phyloP scores from a whole-genome alignment of 2,113 vertebrate genomes.

The Xyrauchen texanus region DNA sequence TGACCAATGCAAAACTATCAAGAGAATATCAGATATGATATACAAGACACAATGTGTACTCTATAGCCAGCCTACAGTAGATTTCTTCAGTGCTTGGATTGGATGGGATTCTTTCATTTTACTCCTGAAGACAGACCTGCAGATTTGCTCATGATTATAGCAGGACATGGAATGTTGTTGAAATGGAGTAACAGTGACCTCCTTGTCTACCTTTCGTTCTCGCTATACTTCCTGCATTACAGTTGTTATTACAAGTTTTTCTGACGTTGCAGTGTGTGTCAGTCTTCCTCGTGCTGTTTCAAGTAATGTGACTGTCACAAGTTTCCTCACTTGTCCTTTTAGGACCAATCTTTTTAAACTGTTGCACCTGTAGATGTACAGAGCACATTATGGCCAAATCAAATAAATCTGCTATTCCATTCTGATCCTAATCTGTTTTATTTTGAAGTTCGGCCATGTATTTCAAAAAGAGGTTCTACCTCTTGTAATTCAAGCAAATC shows the following conservation, averaged over 20 bases:
- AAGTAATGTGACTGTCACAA: too few species aligned
- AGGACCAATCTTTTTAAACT: too few species aligned
- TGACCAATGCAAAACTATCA: not conserved
- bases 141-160: conserved; percentile 3
- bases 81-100: conserved; percentile 3
- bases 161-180: conserved; percentile 10
- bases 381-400: too few species aligned
- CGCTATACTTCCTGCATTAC: not conserved
- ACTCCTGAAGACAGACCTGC: conserved; percentile 5
- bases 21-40: not conserved
- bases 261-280: not conserved
- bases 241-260: not conserved
- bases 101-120: conserved; percentile 3
- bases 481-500: too few species aligned
- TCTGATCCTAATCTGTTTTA: too few species aligned
- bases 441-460: too few species aligned
- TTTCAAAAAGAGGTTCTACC: too few species aligned
- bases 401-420: too few species aligned
- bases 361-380: too few species aligned
- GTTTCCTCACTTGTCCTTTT: too few species aligned
- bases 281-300: not conserved
- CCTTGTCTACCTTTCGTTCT: not conserved
- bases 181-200: not conserved
- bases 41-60: not conserved
- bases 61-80: not conserved